These are phyloP conservation scores for Drosophila histrio DNA, from an alignment of 2,888 invertebrate species.

Conservation along the genomic window DNA sequence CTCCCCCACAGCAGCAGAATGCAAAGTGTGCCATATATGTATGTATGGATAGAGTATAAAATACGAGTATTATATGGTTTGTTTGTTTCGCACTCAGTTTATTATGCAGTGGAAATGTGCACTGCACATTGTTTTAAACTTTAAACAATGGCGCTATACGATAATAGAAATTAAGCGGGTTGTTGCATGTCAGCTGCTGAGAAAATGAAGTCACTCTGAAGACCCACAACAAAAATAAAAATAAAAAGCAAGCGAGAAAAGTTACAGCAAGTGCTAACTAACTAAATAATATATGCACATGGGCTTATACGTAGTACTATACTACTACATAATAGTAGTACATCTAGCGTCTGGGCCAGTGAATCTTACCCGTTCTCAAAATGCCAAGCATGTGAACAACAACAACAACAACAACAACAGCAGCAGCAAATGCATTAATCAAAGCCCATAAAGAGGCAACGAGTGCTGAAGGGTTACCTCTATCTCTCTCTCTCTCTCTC, in stretches of 20 bases:
- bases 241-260: constrained; percentile 58
- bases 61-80: constrained; percentile 30
- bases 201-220: constrained; percentile 75
- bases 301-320: constrained; percentile 18
- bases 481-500: neutral
- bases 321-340: constrained; percentile 46
- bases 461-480: constrained; percentile 42
- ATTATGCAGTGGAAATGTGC: constrained; percentile 74
- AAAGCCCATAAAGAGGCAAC: constrained; percentile 39
- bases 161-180: constrained; percentile 75
- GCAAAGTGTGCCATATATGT: constrained; percentile 48
- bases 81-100: constrained; percentile 36
- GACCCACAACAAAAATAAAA: constrained; percentile 28
- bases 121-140: constrained; percentile 68
- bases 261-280: constrained; percentile 77
- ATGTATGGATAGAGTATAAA: constrained; percentile 15
- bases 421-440: constrained; percentile 47
- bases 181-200: constrained; percentile 74
- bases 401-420: constrained; percentile 15
- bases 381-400: constrained; percentile 57
- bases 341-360: constrained; percentile 50
- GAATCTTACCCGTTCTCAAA: constrained; percentile 74
- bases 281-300: constrained; percentile 55
- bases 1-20: neutral
- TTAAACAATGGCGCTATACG: constrained; percentile 74